Percentiles rank a stretch among this genome's conserved stretches.
These are phyloP conservation scores for Asteroscopus sphinx DNA, from an alignment of 2,888 invertebrate genomes.

Conservation along the genomic window DNA sequence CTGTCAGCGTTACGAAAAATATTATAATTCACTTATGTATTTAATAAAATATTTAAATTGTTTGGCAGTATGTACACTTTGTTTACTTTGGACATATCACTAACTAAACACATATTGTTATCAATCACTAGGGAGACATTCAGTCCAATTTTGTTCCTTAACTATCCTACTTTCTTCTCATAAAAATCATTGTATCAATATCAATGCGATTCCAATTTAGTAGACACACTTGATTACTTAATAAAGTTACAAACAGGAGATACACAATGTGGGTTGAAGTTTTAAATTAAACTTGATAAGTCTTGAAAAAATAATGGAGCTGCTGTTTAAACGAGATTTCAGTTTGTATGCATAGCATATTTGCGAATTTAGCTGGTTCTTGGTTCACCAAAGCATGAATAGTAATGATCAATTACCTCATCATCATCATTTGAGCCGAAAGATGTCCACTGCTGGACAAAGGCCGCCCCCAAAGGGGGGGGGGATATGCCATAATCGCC, in stretches of 20 bases:
- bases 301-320: background rate
- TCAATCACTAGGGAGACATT: slow-evolving; percentile 58
- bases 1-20: slow-evolving; percentile 60
- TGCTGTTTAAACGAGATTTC: too few species aligned
- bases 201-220: slow-evolving; percentile 13
- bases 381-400: too few species aligned
- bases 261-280: background rate
- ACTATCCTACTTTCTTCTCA: slow-evolving; percentile 40
- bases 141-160: slow-evolving; percentile 58
- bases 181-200: slow-evolving; percentile 27
- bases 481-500: too few species aligned
- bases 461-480: too few species aligned
- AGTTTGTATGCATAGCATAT: background rate
- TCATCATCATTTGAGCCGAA: too few species aligned
- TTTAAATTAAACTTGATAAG: background rate
- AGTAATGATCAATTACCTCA: too few species aligned
- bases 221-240: slow-evolving; percentile 4
- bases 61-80: slow-evolving; percentile 62
- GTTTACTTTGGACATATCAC: slow-evolving; percentile 58
- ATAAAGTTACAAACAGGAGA: slow-evolving; percentile 10
- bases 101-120: slow-evolving; percentile 56
- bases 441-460: too few species aligned
- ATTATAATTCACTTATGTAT: slow-evolving; percentile 60
- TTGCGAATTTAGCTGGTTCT: slow-evolving; percentile 2
- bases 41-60: slow-evolving; percentile 57